Evolutionary conservation across 1,140 invertebrate species (phyloP).

Genomic region (Drosophila nannoptera): DNA sequence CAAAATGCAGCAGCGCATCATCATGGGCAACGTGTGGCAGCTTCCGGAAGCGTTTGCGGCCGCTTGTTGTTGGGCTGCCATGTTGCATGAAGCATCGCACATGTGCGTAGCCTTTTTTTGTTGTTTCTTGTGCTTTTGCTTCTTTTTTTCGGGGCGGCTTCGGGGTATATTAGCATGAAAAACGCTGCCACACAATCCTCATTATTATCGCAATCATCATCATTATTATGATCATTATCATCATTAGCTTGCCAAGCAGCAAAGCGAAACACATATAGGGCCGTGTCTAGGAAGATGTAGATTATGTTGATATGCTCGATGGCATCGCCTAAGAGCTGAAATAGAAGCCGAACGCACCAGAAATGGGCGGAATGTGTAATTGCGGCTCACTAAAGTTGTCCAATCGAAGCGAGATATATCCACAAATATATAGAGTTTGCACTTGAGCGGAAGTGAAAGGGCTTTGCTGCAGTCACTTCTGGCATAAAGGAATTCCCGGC

Average conservation of each 20-base stretch:
- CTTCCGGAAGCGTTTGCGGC: slow-evolving; percentile 59
- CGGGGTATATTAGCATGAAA: slow-evolving; percentile 48
- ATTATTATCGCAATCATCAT: slow-evolving; percentile 8
- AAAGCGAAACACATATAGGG: slow-evolving; percentile 52
- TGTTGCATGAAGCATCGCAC: slow-evolving; percentile 42
- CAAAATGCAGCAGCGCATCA: slow-evolving; percentile 15
- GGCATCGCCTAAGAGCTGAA: slow-evolving; percentile 37
- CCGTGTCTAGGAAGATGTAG: slow-evolving; percentile 41
- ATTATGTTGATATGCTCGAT: slow-evolving; percentile 52
- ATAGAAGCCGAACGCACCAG: slow-evolving; percentile 10
- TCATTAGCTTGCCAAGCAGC: slow-evolving; percentile 45
- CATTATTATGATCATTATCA: slow-evolving; percentile 27
- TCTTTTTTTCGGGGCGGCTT: slow-evolving; percentile 25
- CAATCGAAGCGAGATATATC: neutral
- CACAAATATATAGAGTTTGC: too few species aligned
- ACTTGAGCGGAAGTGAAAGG: too few species aligned
- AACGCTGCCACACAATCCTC: slow-evolving; percentile 6
- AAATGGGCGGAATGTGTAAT: neutral
- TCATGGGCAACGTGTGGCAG: slow-evolving; percentile 44
- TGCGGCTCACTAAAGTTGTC: neutral
- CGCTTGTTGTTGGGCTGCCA: slow-evolving; percentile 35
- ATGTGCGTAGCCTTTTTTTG: slow-evolving; percentile 47
- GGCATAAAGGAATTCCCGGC: too few species aligned
- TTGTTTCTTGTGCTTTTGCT: slow-evolving; percentile 17
- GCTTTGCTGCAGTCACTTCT: too few species aligned